Evolutionary conservation across 2,113 vertebrate species (phyloP), one percentile per base, ranked within the genome.

Genomic region (Brienomyrus longianalis): DNA sequence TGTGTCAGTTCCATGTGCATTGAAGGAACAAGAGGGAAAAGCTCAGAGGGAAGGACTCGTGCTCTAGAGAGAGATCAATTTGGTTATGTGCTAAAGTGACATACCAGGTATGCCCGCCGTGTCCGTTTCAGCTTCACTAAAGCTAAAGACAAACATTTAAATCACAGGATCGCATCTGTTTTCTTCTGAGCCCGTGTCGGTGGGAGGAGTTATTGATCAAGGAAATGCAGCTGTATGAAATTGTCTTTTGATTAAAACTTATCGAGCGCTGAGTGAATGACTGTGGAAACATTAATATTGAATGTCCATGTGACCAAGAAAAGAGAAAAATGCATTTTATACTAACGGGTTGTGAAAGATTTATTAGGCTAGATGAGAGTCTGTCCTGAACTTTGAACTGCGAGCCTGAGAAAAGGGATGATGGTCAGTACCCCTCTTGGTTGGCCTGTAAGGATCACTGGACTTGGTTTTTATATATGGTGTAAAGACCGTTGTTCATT

Each of bases 241-340:
- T 90, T 90, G 52, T 88, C 88, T 90, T 90, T 90, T 90, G 87
- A 90, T 90, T 90, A 90, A 90, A 90, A 89, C 77, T 47, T 66
- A 90, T 90, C 84, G 90, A 90, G 88, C 51, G 23, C 77, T 21
- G 83, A 83, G 52, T 83, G 90, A 90, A 90, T 90, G 87, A 88
- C 87, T 88, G 70, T 90, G 86, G 86, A 90, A 90, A 62, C 52
- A 90, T 88, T 90, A 88, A 83, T 90, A 83, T 83, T 88, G 86
- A 90, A 90, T 83, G 52, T 51, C 8, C 70, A 84, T 88, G 86
- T 48, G 51, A 87, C 51, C 54, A 83, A 74, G 10, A 80, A 80
- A 15, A 35, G 74, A 35, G 54, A 50, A 80, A 86, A 90, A 88
- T 83, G 86, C 66, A 56, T 48, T 90, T 88, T 90, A 88, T 88